Base-by-base conservation (phyloP, 2,888 invertebrate genomes). In the Syrphus vitripennis region DNA sequence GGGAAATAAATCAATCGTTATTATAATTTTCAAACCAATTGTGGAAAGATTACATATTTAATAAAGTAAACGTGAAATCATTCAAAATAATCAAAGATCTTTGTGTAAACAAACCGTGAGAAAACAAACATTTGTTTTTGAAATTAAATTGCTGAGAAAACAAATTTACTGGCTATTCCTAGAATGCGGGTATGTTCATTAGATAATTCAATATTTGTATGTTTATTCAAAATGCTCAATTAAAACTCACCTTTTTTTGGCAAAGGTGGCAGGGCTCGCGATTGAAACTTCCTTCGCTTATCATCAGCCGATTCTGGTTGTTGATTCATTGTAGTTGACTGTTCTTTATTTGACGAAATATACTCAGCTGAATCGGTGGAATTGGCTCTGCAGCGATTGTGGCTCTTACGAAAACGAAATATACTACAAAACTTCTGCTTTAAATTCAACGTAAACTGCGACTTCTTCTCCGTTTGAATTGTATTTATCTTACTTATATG, bases 361-460 rank as follows among this genome's bases (percentile, higher is more conserved):
- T 88, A 88, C 59, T 89, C 89, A 9, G 87, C 89, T 9, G 88
- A 81, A 29, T 89, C 88, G 19, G 88, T 88, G 40, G 84, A 72
- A 63, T 88, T 88, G 34, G 90, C 88, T 89, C 92, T 90, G 84
- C 90, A 90, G 67, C 91, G 89, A 88, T 88, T 91, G 63, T 90
- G 90, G 74, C 89, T 91, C 88, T 94, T 93, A 78, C 94, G 93
- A 90, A 96, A 96, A 89, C 96, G 95, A 92, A 97, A 97, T 91
- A 97, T 95, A 92, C 96, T 97, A 92, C 97, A 97, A 90, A 97
- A 94, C 61, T 96, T 96, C 91, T 97, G 97, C 92, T 97, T 97
- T 82, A 97, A 94, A 92, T 95, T 96, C 77, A 95, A 91, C 4
- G 96, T 96, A 90, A 97, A 95, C 88, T 96, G 94, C 14, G 95